Evolutionary conservation across 2,888 invertebrate species (phyloP), one percentile per base, ranked within the genome.

Genomic region (Axea sp.): DNA sequence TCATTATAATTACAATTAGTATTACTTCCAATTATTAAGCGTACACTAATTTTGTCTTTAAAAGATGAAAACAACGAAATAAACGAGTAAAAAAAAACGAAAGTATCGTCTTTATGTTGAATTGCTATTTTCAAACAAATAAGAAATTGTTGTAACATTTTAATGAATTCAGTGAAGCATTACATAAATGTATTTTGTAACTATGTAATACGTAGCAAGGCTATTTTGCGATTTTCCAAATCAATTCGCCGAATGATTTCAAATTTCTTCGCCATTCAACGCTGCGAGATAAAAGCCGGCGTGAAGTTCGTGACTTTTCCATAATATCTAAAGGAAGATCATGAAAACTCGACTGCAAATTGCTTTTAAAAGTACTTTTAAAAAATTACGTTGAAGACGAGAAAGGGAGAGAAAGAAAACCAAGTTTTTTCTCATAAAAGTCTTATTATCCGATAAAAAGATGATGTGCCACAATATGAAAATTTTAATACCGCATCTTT

Each of bases 361-460:
- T 57, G 47, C 53, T 65, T 67, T 57, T 55, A 57, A 47, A 57
- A 65, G 43, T 53, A 35, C 43, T 62, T 62, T 64, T 53, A 43
- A 43, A 59, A 62, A 51, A 53, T 53, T 51, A 43, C 30, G 43
- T 53, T 19, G 53, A 47, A 24, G 14, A 47, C 1, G 26, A 28
- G 19, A 31, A 12, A n/a, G 11, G 11, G 3, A n/a, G 45, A 31
- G 30, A 33, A 24, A 41, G 62, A 41, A 51, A 47, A 7, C 31
- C 5, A 47, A 47, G 60, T 51, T 64, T 64, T 51, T n/a, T 11
- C 26, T 51, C 41, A 64, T 64, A 51, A 64, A 64, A 64, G 35
- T 60, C 49, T 51, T 64, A 64, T 64, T 51, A 43, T n/a, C n/a
- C 49, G 51, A 33, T 41, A 28, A 51, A 64, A 62, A 62, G 49